These are phyloP conservation scores for Apistogramma diplotaenia DNA, from an alignment of 2,113 vertebrate species.

Conservation along the genomic window DNA sequence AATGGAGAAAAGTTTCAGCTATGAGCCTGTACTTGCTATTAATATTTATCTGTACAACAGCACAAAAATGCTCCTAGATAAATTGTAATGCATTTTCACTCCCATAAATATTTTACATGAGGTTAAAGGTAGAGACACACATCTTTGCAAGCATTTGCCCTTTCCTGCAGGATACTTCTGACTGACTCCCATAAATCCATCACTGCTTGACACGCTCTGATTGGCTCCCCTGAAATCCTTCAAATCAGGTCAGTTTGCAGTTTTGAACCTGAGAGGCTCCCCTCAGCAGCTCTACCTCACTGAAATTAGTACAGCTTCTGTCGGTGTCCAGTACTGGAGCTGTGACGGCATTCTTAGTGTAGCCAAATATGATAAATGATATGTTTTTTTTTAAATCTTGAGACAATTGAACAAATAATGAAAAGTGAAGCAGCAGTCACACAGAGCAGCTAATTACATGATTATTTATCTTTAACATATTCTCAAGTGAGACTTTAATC, in stretches of 20 bases:
- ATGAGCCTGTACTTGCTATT: not conserved
- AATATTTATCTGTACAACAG: not conserved
- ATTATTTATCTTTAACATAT: not conserved
- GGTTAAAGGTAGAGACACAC: not conserved
- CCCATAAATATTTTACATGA: not conserved
- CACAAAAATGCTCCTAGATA: not conserved
- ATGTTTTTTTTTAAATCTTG: not conserved
- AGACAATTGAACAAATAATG: not conserved
- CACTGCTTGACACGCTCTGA: not conserved
- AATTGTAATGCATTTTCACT: not conserved
- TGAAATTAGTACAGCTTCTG: not conserved
- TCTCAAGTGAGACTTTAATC: not conserved
- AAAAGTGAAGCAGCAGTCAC: not conserved
- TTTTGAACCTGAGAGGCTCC: not conserved
- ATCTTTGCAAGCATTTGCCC: not conserved
- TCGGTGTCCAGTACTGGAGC: not conserved
- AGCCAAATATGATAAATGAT: not conserved
- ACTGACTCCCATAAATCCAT: not conserved
- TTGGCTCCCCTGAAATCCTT: not conserved
- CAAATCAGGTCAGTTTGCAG: slow-evolving; percentile 15
- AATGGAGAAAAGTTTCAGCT: not conserved
- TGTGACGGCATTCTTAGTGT: not conserved
- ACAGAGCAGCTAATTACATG: not conserved
- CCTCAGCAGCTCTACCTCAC: not conserved
- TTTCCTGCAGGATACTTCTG: not conserved